Percentiles rank a stretch among this genome's conserved stretches.
These are phyloP conservation scores for Ecliptopera silaceata DNA, from an alignment of 2,888 invertebrate species.

Conservation along the genomic window DNA sequence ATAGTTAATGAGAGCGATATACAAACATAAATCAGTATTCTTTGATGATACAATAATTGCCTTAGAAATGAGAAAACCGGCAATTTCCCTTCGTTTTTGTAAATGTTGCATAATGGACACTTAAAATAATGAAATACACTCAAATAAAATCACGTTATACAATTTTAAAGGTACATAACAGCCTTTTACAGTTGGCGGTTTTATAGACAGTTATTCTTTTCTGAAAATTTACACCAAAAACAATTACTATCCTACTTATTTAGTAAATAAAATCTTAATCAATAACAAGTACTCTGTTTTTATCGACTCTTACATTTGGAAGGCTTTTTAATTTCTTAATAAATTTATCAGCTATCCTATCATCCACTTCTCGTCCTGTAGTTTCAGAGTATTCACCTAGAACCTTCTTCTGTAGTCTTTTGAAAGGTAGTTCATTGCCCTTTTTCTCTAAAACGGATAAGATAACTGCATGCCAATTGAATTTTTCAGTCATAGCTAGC, in stretches of 20 bases:
- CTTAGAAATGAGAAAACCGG: no score
- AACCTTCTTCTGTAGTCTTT: constrained; percentile 90
- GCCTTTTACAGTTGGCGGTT: no score
- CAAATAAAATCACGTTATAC: no score
- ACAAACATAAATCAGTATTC: neutral
- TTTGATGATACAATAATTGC: neutral
- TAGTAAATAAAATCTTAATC: constrained; percentile 40
- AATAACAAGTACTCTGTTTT: constrained; percentile 82
- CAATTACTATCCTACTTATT: no score
- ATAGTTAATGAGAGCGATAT: neutral
- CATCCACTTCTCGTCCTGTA: constrained; percentile 78
- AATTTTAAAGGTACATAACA: no score
- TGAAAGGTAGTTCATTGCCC: constrained; percentile 86
- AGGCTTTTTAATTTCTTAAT: constrained; percentile 88
- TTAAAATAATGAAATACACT: no score
- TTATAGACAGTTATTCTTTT: no score
- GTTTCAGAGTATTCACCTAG: constrained; percentile 84
- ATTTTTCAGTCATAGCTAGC: constrained; percentile 59
- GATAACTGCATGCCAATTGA: constrained; percentile 79
- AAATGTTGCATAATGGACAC: no score
- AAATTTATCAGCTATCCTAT: constrained; percentile 87
- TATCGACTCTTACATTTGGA: constrained; percentile 84
- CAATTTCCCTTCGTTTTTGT: no score
- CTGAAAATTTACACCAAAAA: no score
- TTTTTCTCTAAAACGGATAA: constrained; percentile 75